Evolutionary conservation across 2,797 vertebrate species (phyloP).

Genomic region (Nyctalus aviator): DNA sequence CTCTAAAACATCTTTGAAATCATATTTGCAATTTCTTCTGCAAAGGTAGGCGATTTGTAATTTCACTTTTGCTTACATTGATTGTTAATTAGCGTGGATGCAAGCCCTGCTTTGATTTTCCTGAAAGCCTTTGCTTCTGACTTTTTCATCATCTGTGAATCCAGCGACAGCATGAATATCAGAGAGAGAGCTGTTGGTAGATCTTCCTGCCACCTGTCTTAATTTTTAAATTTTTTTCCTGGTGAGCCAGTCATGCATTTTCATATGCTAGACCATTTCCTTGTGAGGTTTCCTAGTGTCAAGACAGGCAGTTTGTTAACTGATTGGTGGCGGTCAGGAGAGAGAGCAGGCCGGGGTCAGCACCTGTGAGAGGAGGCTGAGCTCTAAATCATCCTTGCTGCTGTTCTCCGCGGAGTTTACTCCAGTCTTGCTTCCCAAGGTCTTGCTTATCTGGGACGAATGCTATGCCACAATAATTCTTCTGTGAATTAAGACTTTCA

Average conservation of each 20-base stretch:
- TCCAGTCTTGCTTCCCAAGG: not conserved
- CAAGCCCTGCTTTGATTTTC: conserved; percentile 78
- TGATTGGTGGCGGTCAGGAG: not conserved
- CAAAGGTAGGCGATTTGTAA: conserved; percentile 67
- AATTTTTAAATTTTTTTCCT: conserved; percentile 67
- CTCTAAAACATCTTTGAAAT: conserved; percentile 14
- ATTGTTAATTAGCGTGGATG: conserved; percentile 74
- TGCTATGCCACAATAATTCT: not conserved
- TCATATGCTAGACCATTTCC: conserved; percentile 44
- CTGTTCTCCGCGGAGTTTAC: not conserved
- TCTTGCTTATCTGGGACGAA: not conserved
- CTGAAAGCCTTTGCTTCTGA: conserved; percentile 65
- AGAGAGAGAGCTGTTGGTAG: conserved; percentile 64
- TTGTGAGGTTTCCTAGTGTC: conserved; percentile 26
- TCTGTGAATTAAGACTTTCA: not conserved
- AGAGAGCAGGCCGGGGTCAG: not conserved
- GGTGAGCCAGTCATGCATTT: not conserved
- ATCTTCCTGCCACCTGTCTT: conserved; percentile 77
- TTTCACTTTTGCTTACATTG: conserved; percentile 65
- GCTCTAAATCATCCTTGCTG: not conserved
- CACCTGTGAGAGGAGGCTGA: not conserved
- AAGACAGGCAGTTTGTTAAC: not conserved
- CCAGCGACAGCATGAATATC: conserved; percentile 59
- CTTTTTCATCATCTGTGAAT: conserved; percentile 64
- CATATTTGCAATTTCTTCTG: conserved; percentile 32